These are phyloP conservation scores for Copsychus sechellarum DNA, from an alignment of 2,113 vertebrate species.

Conservation along the genomic window DNA sequence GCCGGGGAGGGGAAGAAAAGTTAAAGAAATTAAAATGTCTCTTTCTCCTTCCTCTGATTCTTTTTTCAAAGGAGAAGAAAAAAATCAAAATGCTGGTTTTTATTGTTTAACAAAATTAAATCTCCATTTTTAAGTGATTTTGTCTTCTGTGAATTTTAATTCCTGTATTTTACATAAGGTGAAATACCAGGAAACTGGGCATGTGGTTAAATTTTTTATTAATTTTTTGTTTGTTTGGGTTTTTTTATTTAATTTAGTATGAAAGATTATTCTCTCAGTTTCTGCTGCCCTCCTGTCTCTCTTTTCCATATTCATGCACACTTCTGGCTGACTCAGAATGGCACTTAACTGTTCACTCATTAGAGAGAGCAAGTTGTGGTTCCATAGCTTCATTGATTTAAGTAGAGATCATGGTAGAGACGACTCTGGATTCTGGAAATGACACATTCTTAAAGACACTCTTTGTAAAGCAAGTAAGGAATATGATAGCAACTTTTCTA, in stretches of 20 bases:
- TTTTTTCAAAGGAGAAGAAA: background rate
- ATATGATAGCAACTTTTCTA: slow-evolving; percentile 6
- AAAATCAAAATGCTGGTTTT: background rate
- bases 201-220: background rate
- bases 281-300: slow-evolving; percentile 37
- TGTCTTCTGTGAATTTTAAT: background rate
- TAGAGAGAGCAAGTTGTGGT: slow-evolving; percentile 2
- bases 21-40: background rate
- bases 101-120: background rate
- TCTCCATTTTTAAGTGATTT: background rate
- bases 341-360: slow-evolving; percentile 25
- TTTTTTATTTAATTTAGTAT: background rate
- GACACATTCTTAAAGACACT: background rate
- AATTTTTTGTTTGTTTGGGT: background rate
- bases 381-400: background rate
- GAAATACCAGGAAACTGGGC: background rate
- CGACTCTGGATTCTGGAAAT: slow-evolving; percentile 14
- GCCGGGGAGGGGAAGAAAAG: background rate
- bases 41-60: background rate
- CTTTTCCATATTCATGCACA: slow-evolving; percentile 33
- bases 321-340: slow-evolving; percentile 36
- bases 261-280: slow-evolving; percentile 27
- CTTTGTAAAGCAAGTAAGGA: background rate
- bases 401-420: background rate
- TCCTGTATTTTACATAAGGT: background rate